Percentiles rank a stretch among this genome's conserved stretches.
Evolutionary conservation across 2,113 vertebrate genomes (phyloP).

Genomic region (Xiphophorus maculatus): DNA sequence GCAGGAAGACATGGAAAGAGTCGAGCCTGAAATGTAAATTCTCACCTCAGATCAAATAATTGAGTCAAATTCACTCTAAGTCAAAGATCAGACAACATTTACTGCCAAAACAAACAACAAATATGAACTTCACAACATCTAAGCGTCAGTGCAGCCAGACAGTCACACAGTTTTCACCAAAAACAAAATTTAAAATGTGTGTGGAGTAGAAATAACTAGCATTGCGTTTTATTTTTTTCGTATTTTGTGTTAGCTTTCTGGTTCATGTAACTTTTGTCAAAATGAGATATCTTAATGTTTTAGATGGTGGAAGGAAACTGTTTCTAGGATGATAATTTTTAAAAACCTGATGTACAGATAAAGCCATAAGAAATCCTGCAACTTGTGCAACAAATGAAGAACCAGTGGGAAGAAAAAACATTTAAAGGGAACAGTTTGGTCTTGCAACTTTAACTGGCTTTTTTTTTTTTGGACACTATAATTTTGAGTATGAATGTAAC

Average conservation of each 20-base stretch:
- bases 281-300: conserved; percentile 5
- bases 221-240: background rate
- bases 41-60: background rate
- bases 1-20: no score
- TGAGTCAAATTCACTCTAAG: background rate
- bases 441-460: background rate
- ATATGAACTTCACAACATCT: conserved; percentile 34
- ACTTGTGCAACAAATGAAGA: background rate
- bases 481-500: no score
- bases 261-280: background rate
- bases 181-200: background rate
- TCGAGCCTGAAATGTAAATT: background rate
- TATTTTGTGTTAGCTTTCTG: background rate
- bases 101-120: conserved; percentile 41
- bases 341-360: background rate
- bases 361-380: background rate
- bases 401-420: background rate
- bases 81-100: conserved; percentile 38
- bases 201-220: background rate
- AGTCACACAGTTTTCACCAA: background rate
- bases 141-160: background rate
- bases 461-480: no score
- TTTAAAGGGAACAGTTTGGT: background rate
- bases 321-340: background rate
- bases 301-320: conserved; percentile 7